Evolutionary conservation across 2,888 invertebrate species (phyloP), one percentile per base, ranked within the genome.

Genomic region (Rhingia rostrata): DNA sequence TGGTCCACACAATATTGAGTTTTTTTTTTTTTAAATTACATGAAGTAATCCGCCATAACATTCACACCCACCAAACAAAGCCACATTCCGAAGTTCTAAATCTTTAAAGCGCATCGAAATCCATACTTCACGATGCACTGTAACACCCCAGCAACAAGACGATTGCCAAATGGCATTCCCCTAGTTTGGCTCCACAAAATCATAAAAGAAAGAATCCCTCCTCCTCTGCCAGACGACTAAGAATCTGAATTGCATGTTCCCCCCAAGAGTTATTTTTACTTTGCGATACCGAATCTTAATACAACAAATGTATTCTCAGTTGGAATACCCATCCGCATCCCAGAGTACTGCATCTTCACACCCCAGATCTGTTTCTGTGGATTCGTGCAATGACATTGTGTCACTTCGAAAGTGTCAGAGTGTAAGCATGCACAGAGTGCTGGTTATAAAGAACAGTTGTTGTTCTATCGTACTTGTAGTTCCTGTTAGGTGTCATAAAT

Each of bases 321-420:
- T 4, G 1, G 14, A 37, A 43, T 43, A 30, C n/a, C 53, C 45
- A 32, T n/a, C 6, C 14, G 22, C 47, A 47, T 14, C 10, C 49
- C 39, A 32, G 37, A 4, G 6, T 39, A 12, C 12, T 49, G 4
- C 33, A 58, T 37, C 45, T 69, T 69, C 53, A 80, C 74, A 80
- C 66, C 66, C 61, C 35, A 61, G 74, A 49, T 51, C 10, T 41
- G 14, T 66, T 69, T 12, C 32, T 22, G 14, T 58, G 43, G 53
- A 70, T 58, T 66, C 77, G 77, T 70, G 70, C 81, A 81, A 70
- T 81, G 77, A 81, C 81, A 81, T 77, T 70, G 53, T 81, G 77
- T 77, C 81, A 77, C 77, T 77, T 75, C 53, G 22, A 70, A 35
- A 70, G 77, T 81, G 75, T 63, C 70, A 70, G 70, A 39, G 70